Percentiles rank a stretch among this genome's conserved stretches.
These are phyloP conservation scores for Tor tambroides DNA, from an alignment of 2,113 vertebrate species.

Conservation along the genomic window DNA sequence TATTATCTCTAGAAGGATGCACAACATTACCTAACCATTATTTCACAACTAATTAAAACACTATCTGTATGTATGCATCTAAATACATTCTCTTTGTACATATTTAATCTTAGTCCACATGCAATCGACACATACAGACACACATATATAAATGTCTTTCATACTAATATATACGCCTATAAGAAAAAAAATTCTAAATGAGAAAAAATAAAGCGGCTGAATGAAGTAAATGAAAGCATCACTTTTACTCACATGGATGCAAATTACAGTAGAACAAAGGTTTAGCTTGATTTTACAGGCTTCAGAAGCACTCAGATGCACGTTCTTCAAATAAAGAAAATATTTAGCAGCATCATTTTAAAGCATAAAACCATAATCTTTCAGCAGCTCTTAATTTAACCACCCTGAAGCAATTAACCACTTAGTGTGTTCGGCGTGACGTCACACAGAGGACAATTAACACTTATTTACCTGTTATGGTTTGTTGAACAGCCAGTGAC, in stretches of 20 bases:
- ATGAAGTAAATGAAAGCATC: not conserved
- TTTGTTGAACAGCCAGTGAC: not conserved
- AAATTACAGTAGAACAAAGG: not conserved
- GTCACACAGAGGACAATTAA: constrained; percentile 42
- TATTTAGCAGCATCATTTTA: not conserved
- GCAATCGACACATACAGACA: not conserved
- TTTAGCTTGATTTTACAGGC: not conserved
- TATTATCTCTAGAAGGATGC: not conserved
- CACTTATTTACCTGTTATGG: not conserved
- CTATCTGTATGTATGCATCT: not conserved
- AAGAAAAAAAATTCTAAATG: not conserved
- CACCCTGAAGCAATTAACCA: constrained; percentile 11
- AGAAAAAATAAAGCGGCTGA: not conserved
- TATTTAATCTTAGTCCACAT: not conserved
- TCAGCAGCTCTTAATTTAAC: not conserved
- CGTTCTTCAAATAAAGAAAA: not conserved
- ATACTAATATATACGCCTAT: not conserved
- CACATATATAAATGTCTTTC: not conserved
- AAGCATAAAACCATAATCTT: not conserved
- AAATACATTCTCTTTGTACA: not conserved
- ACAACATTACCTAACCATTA: not conserved
- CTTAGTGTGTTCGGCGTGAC: not conserved
- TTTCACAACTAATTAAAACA: not conserved
- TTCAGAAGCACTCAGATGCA: not conserved
- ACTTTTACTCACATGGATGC: not conserved